A percentile compares a stretch with the other conserved stretches of the same genome.
These are phyloP conservation scores for Acleris sparsana DNA, from an alignment of 2,888 invertebrate genomes.

Conservation along the genomic window DNA sequence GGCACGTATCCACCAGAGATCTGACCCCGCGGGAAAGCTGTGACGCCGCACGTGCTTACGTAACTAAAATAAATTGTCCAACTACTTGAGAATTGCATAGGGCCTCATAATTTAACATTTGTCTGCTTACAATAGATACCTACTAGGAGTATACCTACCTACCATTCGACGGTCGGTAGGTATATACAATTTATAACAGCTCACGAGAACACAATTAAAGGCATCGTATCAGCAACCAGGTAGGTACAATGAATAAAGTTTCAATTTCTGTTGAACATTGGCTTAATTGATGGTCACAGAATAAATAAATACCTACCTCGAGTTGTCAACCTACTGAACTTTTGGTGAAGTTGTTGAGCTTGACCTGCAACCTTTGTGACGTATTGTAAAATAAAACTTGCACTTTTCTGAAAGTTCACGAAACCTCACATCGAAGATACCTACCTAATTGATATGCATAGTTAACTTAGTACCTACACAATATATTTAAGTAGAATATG, in stretches of 20 bases:
- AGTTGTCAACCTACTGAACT: constrained; percentile 34
- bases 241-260: constrained; percentile 12
- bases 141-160: too few species aligned
- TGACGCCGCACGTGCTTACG: constrained; percentile 34
- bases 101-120: constrained; percentile 5
- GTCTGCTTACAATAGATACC: background rate
- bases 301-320: constrained; percentile 35
- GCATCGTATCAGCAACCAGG: background rate
- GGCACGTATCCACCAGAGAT: constrained; percentile 50
- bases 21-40: constrained; percentile 48
- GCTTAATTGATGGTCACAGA: constrained; percentile 12
- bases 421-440: background rate
- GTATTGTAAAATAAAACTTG: constrained; percentile 22
- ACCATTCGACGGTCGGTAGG: background rate
- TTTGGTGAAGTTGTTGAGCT: constrained; percentile 60
- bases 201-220: background rate
- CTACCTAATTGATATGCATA: background rate
- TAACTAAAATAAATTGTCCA: constrained; percentile 33
- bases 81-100: constrained; percentile 22
- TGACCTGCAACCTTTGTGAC: constrained; percentile 59
- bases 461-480: too few species aligned
- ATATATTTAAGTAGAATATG: too few species aligned
- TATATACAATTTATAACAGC: background rate
- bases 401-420: background rate
- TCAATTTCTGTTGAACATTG: constrained; percentile 17